phyloP scores from a whole-genome alignment of 2,888 invertebrate species.

The Apeira syringaria region DNA sequence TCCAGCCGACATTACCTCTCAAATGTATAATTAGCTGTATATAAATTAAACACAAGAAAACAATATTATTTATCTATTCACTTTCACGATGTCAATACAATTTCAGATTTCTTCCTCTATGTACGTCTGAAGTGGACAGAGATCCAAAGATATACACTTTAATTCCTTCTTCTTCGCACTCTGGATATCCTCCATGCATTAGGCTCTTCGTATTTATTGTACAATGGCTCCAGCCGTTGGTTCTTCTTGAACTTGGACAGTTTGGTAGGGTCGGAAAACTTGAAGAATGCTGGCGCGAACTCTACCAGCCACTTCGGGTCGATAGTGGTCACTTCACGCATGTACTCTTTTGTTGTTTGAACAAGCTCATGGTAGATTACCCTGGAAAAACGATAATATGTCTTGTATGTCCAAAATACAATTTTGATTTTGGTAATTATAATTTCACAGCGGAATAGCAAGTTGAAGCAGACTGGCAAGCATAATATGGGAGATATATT shows the following conservation, averaged over 20 bases:
- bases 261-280: slow-evolving; percentile 99
- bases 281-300: slow-evolving; percentile 99
- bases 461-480: too few relatives aligned
- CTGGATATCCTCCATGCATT: slow-evolving; percentile 99
- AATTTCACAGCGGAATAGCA: too few relatives aligned
- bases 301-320: slow-evolving; percentile 99
- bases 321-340: slow-evolving; percentile 98
- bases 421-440: too few relatives aligned
- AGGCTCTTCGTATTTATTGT: slow-evolving; percentile 99
- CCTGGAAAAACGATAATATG: slow-evolving; percentile 80
- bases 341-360: slow-evolving; percentile 99
- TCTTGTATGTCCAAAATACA: too few relatives aligned
- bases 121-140: too few relatives aligned
- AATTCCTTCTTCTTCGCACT: slow-evolving; percentile 94
- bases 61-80: too few relatives aligned
- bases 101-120: too few relatives aligned
- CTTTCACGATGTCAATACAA: too few relatives aligned
- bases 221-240: slow-evolving; percentile 97
- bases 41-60: too few relatives aligned
- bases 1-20: too few relatives aligned
- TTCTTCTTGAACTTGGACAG: slow-evolving; percentile 99
- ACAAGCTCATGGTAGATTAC: slow-evolving; percentile 99
- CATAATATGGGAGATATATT: too few relatives aligned
- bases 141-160: slow-evolving; percentile 37
- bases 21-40: too few relatives aligned